phyloP scores from a whole-genome alignment of 2,113 vertebrate genomes.

The Ifrita kowaldi region DNA sequence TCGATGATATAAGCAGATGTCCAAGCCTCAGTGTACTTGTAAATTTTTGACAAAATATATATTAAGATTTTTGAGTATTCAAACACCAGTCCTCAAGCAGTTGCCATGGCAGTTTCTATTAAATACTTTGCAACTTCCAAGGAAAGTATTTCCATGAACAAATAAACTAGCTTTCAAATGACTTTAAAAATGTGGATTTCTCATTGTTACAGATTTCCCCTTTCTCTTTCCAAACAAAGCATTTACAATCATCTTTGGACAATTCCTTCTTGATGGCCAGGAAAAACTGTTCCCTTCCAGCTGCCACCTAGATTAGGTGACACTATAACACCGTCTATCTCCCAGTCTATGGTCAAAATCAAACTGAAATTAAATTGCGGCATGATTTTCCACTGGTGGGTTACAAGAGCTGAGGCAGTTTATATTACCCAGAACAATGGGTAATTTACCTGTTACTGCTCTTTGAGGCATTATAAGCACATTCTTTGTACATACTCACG shows the following conservation, averaged over 20 bases:
- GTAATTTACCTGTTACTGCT: background rate
- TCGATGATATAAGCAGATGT: background rate
- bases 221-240: conserved; percentile 25
- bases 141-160: conserved; percentile 31
- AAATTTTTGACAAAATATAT: conserved; percentile 4
- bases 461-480: background rate
- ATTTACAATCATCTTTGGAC: background rate
- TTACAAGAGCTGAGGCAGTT: background rate
- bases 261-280: conserved; percentile 12
- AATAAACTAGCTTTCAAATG: conserved; percentile 16
- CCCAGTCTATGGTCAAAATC: background rate
- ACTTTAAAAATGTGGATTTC: conserved; percentile 7
- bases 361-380: background rate
- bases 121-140: conserved; percentile 35
- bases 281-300: conserved; percentile 35
- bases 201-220: conserved; percentile 10
- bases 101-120: conserved; percentile 4
- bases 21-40: background rate
- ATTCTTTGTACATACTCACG: background rate
- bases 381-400: background rate
- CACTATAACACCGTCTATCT: background rate
- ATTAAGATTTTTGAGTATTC: background rate
- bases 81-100: background rate
- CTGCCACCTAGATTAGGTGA: conserved; percentile 21
- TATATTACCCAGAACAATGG: background rate